These are phyloP conservation scores for Drusus annulatus DNA, from an alignment of 1,140 invertebrate genomes.

Conservation along the genomic window DNA sequence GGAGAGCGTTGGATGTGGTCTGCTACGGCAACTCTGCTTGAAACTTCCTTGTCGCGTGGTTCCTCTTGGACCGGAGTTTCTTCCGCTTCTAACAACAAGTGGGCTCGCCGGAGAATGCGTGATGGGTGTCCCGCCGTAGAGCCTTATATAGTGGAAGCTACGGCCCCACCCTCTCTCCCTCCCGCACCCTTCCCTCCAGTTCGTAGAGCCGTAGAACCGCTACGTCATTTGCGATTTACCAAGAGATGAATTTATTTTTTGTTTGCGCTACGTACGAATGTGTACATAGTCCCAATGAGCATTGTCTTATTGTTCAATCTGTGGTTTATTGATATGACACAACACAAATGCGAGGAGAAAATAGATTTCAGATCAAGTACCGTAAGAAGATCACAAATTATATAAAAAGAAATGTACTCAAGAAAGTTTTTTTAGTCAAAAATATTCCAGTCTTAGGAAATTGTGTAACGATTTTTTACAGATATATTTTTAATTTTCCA, in stretches of 20 bases:
- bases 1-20: neutral
- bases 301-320: conserved; percentile 17
- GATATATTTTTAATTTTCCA: no score
- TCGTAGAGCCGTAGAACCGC: conserved; percentile 8
- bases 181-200: neutral
- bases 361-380: no score
- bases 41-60: conserved; percentile 14
- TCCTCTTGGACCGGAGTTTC: conserved; percentile 12
- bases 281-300: conserved; percentile 1
- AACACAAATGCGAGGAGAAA: neutral
- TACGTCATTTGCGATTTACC: conserved; percentile 20
- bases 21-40: neutral
- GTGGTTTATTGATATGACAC: conserved; percentile 11
- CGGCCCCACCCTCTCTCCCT: conserved; percentile 6
- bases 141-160: conserved; percentile 33
- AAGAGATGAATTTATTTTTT: conserved; percentile 26
- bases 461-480: no score
- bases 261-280: conserved; percentile 8
- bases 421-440: no score
- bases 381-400: no score
- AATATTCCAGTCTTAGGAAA: no score
- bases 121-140: conserved; percentile 10
- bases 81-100: conserved; percentile 35
- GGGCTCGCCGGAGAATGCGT: conserved; percentile 39
- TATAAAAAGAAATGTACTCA: no score